phyloP scores from a whole-genome alignment of 1,140 invertebrate genomes.

The Zaprionus davidi region DNA sequence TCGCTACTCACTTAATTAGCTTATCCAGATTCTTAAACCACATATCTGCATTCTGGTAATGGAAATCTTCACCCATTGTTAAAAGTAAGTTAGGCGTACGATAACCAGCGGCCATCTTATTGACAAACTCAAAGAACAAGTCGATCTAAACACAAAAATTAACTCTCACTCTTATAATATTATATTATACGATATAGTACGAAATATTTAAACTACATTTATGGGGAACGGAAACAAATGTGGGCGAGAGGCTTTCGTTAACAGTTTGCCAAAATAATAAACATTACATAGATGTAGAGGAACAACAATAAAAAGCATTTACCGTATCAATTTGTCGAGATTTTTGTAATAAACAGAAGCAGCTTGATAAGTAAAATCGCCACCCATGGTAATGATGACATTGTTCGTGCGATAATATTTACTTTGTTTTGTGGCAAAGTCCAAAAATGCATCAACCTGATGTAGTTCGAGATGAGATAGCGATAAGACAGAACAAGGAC shows the following conservation, averaged over 20 bases:
- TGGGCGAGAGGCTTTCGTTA: constrained; percentile 61
- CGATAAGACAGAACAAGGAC: constrained; percentile 47
- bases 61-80: constrained; percentile 96
- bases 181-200: neutral
- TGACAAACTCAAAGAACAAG: constrained; percentile 86
- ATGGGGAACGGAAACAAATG: constrained; percentile 30
- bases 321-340: constrained; percentile 95
- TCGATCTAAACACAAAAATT: constrained; percentile 84
- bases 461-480: constrained; percentile 20
- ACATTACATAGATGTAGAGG: constrained; percentile 2
- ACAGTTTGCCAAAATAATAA: constrained; percentile 29
- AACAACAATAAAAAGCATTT: constrained; percentile 51
- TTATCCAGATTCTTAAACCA: constrained; percentile 96
- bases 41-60: constrained; percentile 92
- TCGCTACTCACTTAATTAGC: constrained; percentile 90
- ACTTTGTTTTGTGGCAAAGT: constrained; percentile 86
- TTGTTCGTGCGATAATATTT: constrained; percentile 89
- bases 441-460: constrained; percentile 87
- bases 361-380: constrained; percentile 95
- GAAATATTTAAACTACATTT: constrained; percentile 1
- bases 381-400: constrained; percentile 96
- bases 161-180: constrained; percentile 2
- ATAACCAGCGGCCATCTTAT: constrained; percentile 86
- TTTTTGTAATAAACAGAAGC: constrained; percentile 94
- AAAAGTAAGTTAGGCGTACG: constrained; percentile 91